These are phyloP conservation scores for Arothron firmamentum DNA, from an alignment of 2,113 vertebrate genomes.

Conservation along the genomic window DNA sequence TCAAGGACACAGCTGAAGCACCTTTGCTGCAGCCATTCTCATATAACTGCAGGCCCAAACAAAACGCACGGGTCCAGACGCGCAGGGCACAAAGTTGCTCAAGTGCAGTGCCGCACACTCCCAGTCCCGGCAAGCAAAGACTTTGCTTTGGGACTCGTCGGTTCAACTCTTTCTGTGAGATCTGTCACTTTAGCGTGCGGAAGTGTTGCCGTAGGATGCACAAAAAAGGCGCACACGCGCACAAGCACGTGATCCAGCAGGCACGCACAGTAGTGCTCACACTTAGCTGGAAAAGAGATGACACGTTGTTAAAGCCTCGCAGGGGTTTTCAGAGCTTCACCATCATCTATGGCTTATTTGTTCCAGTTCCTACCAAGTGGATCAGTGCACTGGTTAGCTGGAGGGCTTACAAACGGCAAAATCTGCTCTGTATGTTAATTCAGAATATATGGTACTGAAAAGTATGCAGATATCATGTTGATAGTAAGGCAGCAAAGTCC, in stretches of 20 bases:
- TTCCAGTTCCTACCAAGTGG: slow-evolving; percentile 32
- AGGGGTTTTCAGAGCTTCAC: slow-evolving; percentile 24
- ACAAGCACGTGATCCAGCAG: background rate
- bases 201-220: slow-evolving; percentile 40
- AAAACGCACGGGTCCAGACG: slow-evolving; percentile 2
- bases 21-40: slow-evolving; percentile 18
- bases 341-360: slow-evolving; percentile 31
- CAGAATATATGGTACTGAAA: slow-evolving; percentile 4
- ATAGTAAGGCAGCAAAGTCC: background rate
- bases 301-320: slow-evolving; percentile 52
- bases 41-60: slow-evolving; percentile 26
- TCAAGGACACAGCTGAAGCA: slow-evolving; percentile 43
- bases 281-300: slow-evolving; percentile 34
- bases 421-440: slow-evolving; percentile 27
- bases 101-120: background rate
- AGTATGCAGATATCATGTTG: slow-evolving; percentile 6
- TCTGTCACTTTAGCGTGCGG: slow-evolving; percentile 34
- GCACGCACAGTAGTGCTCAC: slow-evolving; percentile 17
- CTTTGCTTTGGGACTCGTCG: slow-evolving; percentile 7
- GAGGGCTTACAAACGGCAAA: slow-evolving; percentile 2
- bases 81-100: background rate
- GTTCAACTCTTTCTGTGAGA: slow-evolving; percentile 16
- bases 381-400: slow-evolving; percentile 26
- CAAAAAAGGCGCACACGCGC: slow-evolving; percentile 3
- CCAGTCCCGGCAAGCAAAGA: background rate